Base-by-base conservation (phyloP, 2,888 invertebrate species). In the Phortica magna region DNA sequence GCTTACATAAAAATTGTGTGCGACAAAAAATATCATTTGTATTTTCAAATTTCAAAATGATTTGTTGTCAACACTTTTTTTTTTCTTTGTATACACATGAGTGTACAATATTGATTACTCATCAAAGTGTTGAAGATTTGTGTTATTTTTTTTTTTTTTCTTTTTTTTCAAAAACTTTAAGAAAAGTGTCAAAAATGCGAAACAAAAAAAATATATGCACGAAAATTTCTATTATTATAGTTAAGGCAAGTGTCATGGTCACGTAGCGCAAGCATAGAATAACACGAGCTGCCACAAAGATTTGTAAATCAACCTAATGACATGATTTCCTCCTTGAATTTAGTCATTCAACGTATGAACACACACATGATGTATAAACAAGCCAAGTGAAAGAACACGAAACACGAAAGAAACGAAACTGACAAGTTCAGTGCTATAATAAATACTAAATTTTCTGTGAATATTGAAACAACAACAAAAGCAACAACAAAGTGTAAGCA, bases 191-290 rank as follows among this genome's bases (percentile, higher is more conserved):
- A 48, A 48, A 48, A 14, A 48, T 9, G 3, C 2, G 9, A 12
- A 48, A 48, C 9, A 12, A 48, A 48, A 9, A 48, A 48, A 2
- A 48, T 48, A 48, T 48, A 31, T 87, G 78, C 80, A 85, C 80
- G 82, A 80, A 79, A 84, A 78, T 87, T 87, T 85, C 87, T 85
- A 87, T 87, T 77, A 61, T 84, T 84, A 48, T 48, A 48, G 48
- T 59, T 10, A 59, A 59, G 10, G 4, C 17, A n/a, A 59, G 55
- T 55, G 55, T 79, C 88, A 88, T 88, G 88, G 85, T 83, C 85
- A 78, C 81, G 80, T 80, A 81, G 78, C 78, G 74, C 77, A 76
- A 78, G 76, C 77, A 77, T 80, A 76, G 78, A 31, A 31, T 31
- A 31, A 59, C 59, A 59, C 17, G 59, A 17, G 39, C 39, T 64